Conservation (phyloP, 2,888 invertebrate genomes). For the Stenodera caucasica region DNA sequence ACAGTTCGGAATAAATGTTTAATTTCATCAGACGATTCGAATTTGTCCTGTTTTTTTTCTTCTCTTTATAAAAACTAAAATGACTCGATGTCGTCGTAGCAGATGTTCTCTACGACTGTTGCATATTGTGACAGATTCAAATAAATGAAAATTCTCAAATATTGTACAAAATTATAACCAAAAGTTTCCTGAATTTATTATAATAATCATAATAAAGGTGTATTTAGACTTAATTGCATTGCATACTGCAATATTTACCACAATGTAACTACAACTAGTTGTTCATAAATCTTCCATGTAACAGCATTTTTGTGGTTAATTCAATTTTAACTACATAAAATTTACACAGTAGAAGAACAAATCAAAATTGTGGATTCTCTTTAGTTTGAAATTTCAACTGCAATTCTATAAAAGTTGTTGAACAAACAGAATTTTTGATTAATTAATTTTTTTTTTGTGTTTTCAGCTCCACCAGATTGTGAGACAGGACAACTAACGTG, state of each 20-base stretch:
- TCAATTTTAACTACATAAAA: neutral
- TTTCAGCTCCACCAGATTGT: conserved; percentile 91
- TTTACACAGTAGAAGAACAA: neutral
- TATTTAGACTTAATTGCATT: neutral
- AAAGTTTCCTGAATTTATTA: too few species aligned
- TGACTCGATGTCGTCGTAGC: neutral
- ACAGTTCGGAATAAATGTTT: too few species aligned
- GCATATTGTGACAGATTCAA: neutral
- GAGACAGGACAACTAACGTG: conserved; percentile 89
- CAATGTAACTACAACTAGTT: neutral
- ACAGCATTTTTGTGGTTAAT: conserved; percentile 1
- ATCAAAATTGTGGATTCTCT: neutral
- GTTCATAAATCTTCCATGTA: neutral
- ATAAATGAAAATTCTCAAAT: too few species aligned
- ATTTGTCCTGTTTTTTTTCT: neutral
- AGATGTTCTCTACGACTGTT: neutral
- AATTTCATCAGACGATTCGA: neutral
- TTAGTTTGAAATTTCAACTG: neutral
- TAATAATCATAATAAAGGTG: neutral
- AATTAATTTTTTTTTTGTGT: conserved; percentile 9
- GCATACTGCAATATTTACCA: neutral
- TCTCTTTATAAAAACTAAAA: neutral
- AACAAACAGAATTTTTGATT: neutral
- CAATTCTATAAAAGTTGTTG: too few species aligned
- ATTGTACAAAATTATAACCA: neutral